Base-by-base conservation (phyloP, 2,888 invertebrate species). In the Chymomyza caudatula region DNA sequence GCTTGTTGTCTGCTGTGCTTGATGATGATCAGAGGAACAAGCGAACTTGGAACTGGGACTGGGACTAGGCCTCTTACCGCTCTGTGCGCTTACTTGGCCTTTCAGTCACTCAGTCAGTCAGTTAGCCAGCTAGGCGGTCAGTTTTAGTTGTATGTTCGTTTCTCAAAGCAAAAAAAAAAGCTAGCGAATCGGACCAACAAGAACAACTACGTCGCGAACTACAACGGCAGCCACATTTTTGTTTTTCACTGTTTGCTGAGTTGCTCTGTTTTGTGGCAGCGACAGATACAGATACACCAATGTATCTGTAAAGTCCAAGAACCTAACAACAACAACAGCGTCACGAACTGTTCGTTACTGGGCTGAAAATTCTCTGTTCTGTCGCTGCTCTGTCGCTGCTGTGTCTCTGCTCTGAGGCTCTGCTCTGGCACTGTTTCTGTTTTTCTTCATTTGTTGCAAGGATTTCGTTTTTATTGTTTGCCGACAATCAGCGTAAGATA, bases 401-500 rank as follows among this genome's bases (percentile, higher is more conserved):
- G 56, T 60, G 29, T 52, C 19, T 22, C 49, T 23, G 37, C 20
- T 20, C 22, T 20, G 42, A 20, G 20, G 53, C 29, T 65, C 63
- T 56, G 56, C 29, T 67, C 56, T 52, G 53, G 13, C 2, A 20
- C n/a, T 51, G 58, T 47, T 47, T 13, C 20, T 51, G 69, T 65
- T 69, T 71, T 65, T 73, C 73, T 72, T 68, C 71, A 69, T 73
- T 76, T 76, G 71, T 60, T 71, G 76, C 65, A 69, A 72, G 59
- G 65, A 73, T 84, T 81, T 76, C 69, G 84, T 85, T 88, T 85
- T 86, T 87, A 88, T 86, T 86, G 82, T 86, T 88, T 77, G 86
- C 88, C 84, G 88, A 86, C 87, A 88, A 87, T 87, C 87, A 88
- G 77, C 76, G 78, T 78, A 84, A 87, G 87, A 86, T 87, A 86